A percentile compares a stretch with the other conserved stretches of the same genome.
Evolutionary conservation across 2,113 vertebrate species (phyloP).

Genomic region (Dolichotis patagonum): DNA sequence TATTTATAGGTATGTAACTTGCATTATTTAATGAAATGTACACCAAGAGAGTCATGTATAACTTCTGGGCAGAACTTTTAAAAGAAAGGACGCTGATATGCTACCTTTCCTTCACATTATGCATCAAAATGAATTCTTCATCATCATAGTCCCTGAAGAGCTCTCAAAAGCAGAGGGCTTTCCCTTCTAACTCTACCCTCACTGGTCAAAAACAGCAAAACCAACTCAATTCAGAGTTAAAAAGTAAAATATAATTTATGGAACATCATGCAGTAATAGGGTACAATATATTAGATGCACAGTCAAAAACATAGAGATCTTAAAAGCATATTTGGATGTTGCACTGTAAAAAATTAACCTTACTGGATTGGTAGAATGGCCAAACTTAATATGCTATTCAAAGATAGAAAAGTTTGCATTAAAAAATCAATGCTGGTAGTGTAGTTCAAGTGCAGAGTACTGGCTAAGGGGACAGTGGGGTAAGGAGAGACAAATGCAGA

Average conservation of each 20-base stretch:
- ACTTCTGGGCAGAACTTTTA: neutral
- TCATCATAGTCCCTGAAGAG: neutral
- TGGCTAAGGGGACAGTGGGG: neutral
- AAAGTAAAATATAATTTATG: neutral
- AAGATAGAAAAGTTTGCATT: neutral
- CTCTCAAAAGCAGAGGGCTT: neutral
- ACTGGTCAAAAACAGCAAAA: neutral
- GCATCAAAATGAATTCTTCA: slow-evolving; percentile 3
- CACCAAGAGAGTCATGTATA: neutral
- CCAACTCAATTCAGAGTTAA: neutral
- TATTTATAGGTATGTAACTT: neutral
- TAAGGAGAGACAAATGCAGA: neutral
- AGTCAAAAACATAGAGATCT: neutral
- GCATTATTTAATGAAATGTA: neutral
- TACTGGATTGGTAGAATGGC: neutral
- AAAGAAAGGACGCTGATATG: neutral
- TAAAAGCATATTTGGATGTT: neutral
- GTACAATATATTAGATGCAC: neutral
- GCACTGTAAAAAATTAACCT: neutral
- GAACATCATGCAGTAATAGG: neutral
- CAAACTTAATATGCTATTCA: neutral
- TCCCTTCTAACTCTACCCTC: neutral
- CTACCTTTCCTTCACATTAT: neutral
- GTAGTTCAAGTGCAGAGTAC: neutral
- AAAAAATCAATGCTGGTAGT: neutral